A percentile compares a stretch with the other conserved stretches of the same genome.
Conservation (phyloP, 1,140 invertebrate species). For the Leguminivora glycinivorella region DNA sequence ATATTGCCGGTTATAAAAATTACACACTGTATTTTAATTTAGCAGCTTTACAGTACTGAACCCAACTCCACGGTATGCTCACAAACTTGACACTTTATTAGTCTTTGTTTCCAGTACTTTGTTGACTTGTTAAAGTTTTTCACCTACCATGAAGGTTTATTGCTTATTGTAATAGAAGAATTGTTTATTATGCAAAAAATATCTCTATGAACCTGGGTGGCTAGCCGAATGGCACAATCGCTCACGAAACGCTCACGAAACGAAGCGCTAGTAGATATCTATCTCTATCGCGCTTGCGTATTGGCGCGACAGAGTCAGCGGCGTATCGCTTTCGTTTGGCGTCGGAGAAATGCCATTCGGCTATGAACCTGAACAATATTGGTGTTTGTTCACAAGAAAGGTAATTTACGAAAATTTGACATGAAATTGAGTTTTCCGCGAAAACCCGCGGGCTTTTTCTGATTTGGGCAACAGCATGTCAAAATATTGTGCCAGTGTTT, state of each 20-base stretch:
- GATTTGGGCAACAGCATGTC: too few relatives aligned
- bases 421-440: not conserved
- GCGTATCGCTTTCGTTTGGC: too few relatives aligned
- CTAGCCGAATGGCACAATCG: too few relatives aligned
- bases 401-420: constrained; percentile 8
- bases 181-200: constrained; percentile 10
- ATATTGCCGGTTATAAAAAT: too few relatives aligned
- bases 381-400: not conserved
- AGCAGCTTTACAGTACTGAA: not conserved
- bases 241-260: too few relatives aligned
- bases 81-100: constrained; percentile 5
- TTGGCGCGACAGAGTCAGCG: too few relatives aligned
- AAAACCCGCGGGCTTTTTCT: too few relatives aligned
- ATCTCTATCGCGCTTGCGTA: too few relatives aligned
- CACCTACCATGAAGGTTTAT: not conserved
- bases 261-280: too few relatives aligned
- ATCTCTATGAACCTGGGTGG: not conserved
- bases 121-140: constrained; percentile 6
- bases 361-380: not conserved
- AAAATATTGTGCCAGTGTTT: too few relatives aligned
- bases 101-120: constrained; percentile 13
- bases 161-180: not conserved
- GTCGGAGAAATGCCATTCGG: too few relatives aligned
- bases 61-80: not conserved
- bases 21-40: too few relatives aligned